Conservation (phyloP, 2,113 vertebrate species). For the Xiphias gladius region DNA sequence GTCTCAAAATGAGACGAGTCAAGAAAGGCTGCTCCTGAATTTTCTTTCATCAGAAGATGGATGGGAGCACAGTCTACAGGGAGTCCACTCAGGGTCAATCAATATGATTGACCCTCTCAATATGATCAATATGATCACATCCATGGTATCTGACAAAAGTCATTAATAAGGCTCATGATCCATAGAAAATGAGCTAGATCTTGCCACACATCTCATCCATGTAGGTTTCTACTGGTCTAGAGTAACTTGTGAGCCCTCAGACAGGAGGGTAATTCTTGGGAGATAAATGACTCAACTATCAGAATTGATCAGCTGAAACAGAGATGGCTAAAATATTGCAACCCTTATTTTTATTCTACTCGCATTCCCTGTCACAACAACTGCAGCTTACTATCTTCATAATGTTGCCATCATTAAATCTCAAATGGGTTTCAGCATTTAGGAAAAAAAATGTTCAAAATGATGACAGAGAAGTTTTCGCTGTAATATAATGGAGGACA, state of each 20-base stretch:
- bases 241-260: neutral
- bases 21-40: neutral
- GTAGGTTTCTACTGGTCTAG: neutral
- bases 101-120: too few relatives aligned
- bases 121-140: too few relatives aligned
- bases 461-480: neutral
- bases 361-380: slow-evolving; percentile 2
- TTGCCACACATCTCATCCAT: neutral
- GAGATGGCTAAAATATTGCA: neutral
- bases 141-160: neutral
- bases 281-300: neutral
- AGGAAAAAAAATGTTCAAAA: neutral
- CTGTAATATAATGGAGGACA: slow-evolving; percentile 12
- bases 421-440: slow-evolving; percentile 14
- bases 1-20: neutral
- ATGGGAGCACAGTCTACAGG: neutral
- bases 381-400: slow-evolving; percentile 6
- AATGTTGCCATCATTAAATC: neutral
- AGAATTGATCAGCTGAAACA: slow-evolving; percentile 1
- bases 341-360: slow-evolving; percentile 12
- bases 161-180: neutral
- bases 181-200: neutral
- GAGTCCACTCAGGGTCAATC: neutral
- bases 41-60: neutral
- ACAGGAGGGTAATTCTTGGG: neutral